phyloP scores from a whole-genome alignment of 2,113 vertebrate genomes.

The Tretioscincus oriximinensis region DNA sequence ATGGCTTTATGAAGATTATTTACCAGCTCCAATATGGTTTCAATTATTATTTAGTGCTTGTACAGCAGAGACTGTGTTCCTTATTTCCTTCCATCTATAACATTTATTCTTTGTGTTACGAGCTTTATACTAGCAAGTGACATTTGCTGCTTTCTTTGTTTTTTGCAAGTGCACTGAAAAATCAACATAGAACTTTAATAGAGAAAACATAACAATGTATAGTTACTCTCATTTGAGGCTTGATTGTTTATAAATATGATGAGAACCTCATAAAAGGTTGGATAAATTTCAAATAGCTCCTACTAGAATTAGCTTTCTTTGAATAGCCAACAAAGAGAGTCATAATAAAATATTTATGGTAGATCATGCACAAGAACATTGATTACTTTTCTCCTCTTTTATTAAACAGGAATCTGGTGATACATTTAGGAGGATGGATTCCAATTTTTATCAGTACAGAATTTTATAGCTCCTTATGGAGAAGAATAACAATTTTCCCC shows the following conservation, averaged over 20 bases:
- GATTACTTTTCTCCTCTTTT: conserved; percentile 12
- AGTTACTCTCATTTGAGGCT: too few species aligned
- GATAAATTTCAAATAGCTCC: neutral
- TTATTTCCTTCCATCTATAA: neutral
- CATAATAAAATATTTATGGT: neutral
- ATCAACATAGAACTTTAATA: too few species aligned
- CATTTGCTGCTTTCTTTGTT: too few species aligned
- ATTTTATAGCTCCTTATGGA: conserved; percentile 52
- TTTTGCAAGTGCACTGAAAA: too few species aligned
- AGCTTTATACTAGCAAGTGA: too few species aligned
- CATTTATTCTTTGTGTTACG: too few species aligned
- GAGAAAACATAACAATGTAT: too few species aligned
- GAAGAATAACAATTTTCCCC: conserved; percentile 55
- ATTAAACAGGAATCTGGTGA: conserved; percentile 50
- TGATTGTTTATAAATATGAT: too few species aligned
- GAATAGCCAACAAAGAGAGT: neutral
- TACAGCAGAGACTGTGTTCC: neutral
- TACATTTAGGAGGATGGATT: conserved; percentile 33
- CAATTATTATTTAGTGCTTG: neutral
- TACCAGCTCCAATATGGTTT: neutral
- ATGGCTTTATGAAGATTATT: neutral
- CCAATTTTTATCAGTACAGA: conserved; percentile 56
- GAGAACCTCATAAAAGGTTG: too few species aligned
- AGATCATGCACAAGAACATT: conserved; percentile 28
- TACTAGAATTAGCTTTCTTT: neutral